These are phyloP conservation scores for Dynastes grantii DNA, from an alignment of 2,888 invertebrate genomes.

Conservation along the genomic window DNA sequence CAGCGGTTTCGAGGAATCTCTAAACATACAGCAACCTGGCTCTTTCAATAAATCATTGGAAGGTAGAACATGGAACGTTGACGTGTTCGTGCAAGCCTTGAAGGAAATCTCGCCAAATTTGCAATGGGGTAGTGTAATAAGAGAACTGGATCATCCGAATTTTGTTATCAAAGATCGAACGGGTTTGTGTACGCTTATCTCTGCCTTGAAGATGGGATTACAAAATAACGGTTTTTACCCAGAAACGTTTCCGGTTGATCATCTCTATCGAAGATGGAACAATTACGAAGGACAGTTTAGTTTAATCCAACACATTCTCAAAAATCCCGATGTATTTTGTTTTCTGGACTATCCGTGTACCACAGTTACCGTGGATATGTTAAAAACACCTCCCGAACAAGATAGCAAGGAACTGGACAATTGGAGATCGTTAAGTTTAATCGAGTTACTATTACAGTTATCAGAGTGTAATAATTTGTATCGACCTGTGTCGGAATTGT, in stretches of 20 bases:
- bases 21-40: slow-evolving; percentile 75
- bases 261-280: slow-evolving; percentile 93
- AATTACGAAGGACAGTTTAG: slow-evolving; percentile 95
- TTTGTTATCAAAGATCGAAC: slow-evolving; percentile 91
- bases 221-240: slow-evolving; percentile 82
- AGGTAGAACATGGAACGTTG: slow-evolving; percentile 88
- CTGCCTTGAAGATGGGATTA: slow-evolving; percentile 86
- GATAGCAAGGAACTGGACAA: slow-evolving; percentile 94
- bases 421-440: slow-evolving; percentile 94
- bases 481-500: slow-evolving; percentile 87
- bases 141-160: slow-evolving; percentile 92
- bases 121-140: slow-evolving; percentile 94
- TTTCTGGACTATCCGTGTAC: slow-evolving; percentile 94
- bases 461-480: slow-evolving; percentile 91
- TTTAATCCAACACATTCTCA: slow-evolving; percentile 88
- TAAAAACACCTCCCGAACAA: slow-evolving; percentile 95
- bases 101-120: slow-evolving; percentile 90
- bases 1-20: slow-evolving; percentile 79
- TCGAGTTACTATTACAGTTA: slow-evolving; percentile 89
- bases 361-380: slow-evolving; percentile 87
- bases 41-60: slow-evolving; percentile 72
- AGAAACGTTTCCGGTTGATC: slow-evolving; percentile 89
- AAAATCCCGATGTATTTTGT: slow-evolving; percentile 94
- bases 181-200: slow-evolving; percentile 87
- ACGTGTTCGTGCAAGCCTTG: slow-evolving; percentile 92